Evolutionary conservation across 2,888 invertebrate species (phyloP).

Genomic region (Tipula vernalis): DNA sequence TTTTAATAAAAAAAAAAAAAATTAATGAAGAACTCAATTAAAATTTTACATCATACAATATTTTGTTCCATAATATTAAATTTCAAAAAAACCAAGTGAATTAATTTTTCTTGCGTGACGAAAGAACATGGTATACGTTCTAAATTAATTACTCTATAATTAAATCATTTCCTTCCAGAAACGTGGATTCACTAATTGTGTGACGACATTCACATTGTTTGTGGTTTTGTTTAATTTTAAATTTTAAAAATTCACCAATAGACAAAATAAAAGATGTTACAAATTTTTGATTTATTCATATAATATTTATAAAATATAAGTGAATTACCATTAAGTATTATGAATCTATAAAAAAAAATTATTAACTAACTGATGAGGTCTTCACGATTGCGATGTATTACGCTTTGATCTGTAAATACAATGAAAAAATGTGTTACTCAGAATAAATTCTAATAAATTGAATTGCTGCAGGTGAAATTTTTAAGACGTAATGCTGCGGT

Average conservation of each 20-base stretch:
- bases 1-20: too few species aligned
- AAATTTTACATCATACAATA: background rate
- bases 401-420: background rate
- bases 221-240: background rate
- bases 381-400: background rate
- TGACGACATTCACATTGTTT: background rate
- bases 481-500: background rate
- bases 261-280: background rate
- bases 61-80: background rate
- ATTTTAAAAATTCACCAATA: background rate
- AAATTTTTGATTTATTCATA: background rate
- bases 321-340: background rate
- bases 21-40: too few species aligned
- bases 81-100: background rate
- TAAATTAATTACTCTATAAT: background rate
- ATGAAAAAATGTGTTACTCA: background rate
- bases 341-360: background rate
- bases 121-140: background rate
- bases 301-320: background rate
- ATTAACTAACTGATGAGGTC: background rate
- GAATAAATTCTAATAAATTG: background rate
- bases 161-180: background rate
- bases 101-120: background rate
- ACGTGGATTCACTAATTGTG: background rate
- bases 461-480: background rate